Base-by-base conservation (phyloP, 2,113 vertebrate species). In the Chelonoidis abingdonii region DNA sequence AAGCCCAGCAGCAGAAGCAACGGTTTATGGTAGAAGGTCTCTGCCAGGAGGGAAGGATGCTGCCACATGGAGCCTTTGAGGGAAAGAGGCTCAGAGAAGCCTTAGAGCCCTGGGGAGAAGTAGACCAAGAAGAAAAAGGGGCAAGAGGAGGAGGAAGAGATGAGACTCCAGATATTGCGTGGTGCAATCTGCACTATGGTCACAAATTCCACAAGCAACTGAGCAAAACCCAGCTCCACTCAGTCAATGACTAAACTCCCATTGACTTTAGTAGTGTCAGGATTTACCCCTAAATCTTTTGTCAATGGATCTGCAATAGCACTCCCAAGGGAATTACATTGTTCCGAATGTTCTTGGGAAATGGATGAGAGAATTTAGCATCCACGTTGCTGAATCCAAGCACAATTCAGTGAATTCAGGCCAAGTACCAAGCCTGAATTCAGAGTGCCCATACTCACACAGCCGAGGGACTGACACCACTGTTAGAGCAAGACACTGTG, bases 391-490 rank as follows among this genome's bases (percentile, higher is more conserved):
- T 82, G 12, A 29, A 80, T 52, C 69, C 81, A 78, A 78, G 56
- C 49, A 89, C 10, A 3, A 41, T 8, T 31, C 78, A 44, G 65
- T 24, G 41, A 80, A 10, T 82, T 59, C 87, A 44, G 5, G 78
- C 8, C 75, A 86, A 4, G 21, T 84, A 62, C 62, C 6, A n/a
- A 3, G 1, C 0, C 0, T 3, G 4, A 57, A 29, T 44, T 56
- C 86, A 49, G 75, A 84, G 27, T 49, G 78, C 16, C 87, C 38
- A 57, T 10, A 57, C 14, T 5, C 0, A 1, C 22, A 52, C 59
- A 90, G 80, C 80, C 86, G 27, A 49, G 54, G 84, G 82, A 59
- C 62, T 56, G 27, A 47, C n/a, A 65, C n/a, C n/a, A 38, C 19
- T 47, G 56, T 13, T 12, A 56, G 22, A 83, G 76, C 41, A 82